Evolutionary conservation across 2,797 vertebrate species (phyloP).

Genomic region (Silurus aristotelis): DNA sequence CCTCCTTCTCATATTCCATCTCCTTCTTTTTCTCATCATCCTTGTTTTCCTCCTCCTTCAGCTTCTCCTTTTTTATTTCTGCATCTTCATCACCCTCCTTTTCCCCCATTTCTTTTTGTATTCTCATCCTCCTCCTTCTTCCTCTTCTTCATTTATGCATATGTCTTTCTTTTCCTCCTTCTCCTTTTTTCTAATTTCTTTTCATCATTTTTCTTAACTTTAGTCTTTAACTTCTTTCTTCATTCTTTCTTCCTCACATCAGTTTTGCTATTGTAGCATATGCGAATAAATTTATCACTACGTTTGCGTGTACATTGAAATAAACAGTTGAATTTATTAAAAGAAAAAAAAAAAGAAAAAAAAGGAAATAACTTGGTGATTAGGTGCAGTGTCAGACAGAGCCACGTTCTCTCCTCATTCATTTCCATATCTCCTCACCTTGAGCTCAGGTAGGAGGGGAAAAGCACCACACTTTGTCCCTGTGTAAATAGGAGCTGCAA

Average conservation of each 20-base stretch:
- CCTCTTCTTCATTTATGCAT: no score
- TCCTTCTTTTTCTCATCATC: no score
- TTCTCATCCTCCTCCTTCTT: neutral
- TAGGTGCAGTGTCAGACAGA: neutral
- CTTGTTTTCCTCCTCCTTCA: no score
- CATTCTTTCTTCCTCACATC: no score
- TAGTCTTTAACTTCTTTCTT: no score
- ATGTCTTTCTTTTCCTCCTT: no score
- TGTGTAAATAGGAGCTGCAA: slow-evolving; percentile 4
- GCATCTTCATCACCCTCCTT: neutral
- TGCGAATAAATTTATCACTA: no score
- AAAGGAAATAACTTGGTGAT: neutral
- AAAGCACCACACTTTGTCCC: neutral
- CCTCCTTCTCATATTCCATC: neutral
- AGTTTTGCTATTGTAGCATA: no score
- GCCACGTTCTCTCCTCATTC: slow-evolving; percentile 31
- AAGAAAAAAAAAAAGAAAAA: neutral
- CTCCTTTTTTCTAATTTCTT: no score
- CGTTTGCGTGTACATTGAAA: no score
- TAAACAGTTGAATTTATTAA: no score
- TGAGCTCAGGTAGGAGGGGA: neutral
- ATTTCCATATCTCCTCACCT: slow-evolving; percentile 31
- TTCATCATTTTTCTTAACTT: no score
- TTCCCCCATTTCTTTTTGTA: neutral
- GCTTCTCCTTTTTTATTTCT: neutral